Conservation (phyloP, 2,797 vertebrate species). For the Carapus acus region DNA sequence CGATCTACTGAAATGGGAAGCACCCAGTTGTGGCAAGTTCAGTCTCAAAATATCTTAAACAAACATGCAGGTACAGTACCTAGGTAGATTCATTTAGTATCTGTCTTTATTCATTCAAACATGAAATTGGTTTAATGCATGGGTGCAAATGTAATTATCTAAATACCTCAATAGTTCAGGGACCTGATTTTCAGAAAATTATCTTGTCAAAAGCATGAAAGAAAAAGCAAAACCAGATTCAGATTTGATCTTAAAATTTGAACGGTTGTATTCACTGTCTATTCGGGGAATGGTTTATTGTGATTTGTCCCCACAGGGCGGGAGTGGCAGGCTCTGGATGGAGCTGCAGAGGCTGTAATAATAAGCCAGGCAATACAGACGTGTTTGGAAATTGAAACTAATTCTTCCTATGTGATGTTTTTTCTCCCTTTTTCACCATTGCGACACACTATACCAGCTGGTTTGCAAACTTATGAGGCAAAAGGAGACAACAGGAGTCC, state of each 20-base stretch:
- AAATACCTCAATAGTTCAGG: not conserved
- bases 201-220: constrained; percentile 1
- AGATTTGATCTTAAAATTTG: constrained; percentile 5
- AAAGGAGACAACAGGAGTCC: constrained; percentile 2
- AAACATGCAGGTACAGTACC: too few relatives aligned
- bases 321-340: constrained; percentile 33
- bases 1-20: too few relatives aligned
- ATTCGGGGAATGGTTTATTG: constrained; percentile 46
- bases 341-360: constrained; percentile 37
- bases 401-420: constrained; percentile 25
- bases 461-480: constrained; percentile 13
- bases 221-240: not conserved
- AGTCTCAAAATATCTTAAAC: too few relatives aligned
- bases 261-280: constrained; percentile 22
- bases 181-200: not conserved
- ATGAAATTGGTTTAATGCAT: too few relatives aligned
- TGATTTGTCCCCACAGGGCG: constrained; percentile 37
- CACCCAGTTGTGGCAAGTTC: too few relatives aligned
- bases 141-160: not conserved
- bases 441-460: constrained; percentile 10
- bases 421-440: constrained; percentile 8
- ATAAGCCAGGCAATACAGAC: constrained; percentile 29
- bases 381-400: constrained; percentile 23
- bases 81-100: too few relatives aligned
- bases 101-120: too few relatives aligned